Evolutionary conservation across 2,888 invertebrate genomes (phyloP).

Genomic region (Campoletis raptor): DNA sequence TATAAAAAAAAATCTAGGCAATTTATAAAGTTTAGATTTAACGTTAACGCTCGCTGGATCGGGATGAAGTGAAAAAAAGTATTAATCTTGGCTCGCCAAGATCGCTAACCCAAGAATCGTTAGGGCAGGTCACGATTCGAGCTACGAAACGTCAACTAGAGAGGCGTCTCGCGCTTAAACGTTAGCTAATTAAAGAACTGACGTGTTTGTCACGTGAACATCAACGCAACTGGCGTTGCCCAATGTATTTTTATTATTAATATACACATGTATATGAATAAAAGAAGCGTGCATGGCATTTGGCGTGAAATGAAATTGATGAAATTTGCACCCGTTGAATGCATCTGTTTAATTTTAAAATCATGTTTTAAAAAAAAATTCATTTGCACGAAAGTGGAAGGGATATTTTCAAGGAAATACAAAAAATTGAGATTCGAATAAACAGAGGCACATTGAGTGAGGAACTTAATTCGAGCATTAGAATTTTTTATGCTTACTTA

Average conservation of each 20-base stretch:
- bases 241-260: constrained; percentile 48
- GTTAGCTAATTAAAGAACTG: constrained; percentile 57
- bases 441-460: not conserved
- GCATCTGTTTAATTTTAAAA: not conserved
- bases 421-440: not conserved
- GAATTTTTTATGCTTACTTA: not conserved
- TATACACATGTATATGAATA: not conserved
- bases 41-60: not conserved
- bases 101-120: constrained; percentile 36
- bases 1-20: not conserved
- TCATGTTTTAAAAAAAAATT: not conserved
- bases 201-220: constrained; percentile 33
- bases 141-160: constrained; percentile 35
- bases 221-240: constrained; percentile 4
- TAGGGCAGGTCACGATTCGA: constrained; percentile 57
- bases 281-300: not conserved
- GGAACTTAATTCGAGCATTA: not conserved
- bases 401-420: too few relatives aligned
- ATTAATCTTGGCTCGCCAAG: constrained; percentile 17
- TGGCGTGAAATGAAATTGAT: not conserved
- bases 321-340: too few relatives aligned
- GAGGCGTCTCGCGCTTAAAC: constrained; percentile 40
- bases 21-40: not conserved
- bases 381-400: not conserved
- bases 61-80: constrained; percentile 7